These are phyloP conservation scores for Ivindomyrus marchei DNA, from an alignment of 2,113 vertebrate genomes.

Conservation along the genomic window DNA sequence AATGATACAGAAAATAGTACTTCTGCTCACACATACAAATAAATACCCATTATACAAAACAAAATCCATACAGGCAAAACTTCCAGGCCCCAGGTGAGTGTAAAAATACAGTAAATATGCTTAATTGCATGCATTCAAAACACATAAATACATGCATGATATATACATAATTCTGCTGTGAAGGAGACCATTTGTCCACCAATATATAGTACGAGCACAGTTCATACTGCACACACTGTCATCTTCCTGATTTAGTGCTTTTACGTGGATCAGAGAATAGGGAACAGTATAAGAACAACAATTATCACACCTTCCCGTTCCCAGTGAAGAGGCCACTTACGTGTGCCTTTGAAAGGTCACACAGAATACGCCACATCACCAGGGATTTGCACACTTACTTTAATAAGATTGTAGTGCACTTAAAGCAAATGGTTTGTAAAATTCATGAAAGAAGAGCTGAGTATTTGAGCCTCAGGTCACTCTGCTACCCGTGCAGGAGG, in stretches of 20 bases:
- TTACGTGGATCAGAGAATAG: neutral
- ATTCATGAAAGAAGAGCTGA: neutral
- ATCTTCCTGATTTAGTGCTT: neutral
- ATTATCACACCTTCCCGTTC: neutral
- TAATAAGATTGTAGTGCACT: neutral
- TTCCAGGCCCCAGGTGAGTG: neutral
- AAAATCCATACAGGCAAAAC: neutral
- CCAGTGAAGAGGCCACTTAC: neutral
- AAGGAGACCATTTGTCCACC: neutral
- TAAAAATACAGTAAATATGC: neutral
- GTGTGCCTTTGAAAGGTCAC: neutral
- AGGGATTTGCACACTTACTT: neutral
- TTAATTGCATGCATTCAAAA: neutral
- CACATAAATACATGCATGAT: neutral
- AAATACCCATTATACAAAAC: neutral
- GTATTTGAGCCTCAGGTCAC: conserved; percentile 5
- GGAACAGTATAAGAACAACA: neutral
- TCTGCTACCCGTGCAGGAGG: conserved; percentile 29
- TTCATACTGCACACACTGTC: neutral
- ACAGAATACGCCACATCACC: neutral
- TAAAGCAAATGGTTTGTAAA: neutral
- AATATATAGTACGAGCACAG: neutral
- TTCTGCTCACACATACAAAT: neutral
- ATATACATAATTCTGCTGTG: neutral
- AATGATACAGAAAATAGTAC: neutral